phyloP scores from a whole-genome alignment of 2,113 vertebrate species.

The Macaca fascicularis region DNA sequence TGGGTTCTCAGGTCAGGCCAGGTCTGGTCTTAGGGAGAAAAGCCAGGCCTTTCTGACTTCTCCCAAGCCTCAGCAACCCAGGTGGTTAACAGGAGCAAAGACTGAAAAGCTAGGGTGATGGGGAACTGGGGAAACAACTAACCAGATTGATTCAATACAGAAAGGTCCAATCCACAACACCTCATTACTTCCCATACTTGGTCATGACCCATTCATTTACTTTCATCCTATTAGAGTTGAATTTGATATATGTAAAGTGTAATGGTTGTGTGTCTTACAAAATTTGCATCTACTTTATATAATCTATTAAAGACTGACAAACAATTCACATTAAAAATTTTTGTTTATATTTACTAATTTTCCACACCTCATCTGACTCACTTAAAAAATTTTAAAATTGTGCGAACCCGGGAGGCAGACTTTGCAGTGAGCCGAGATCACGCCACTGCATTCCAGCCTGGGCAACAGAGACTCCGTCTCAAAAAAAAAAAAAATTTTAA shows the following conservation, averaged over 20 bases:
- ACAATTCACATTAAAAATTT: neutral
- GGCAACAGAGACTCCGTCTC: too few relatives aligned
- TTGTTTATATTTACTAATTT: neutral
- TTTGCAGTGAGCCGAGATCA: too few relatives aligned
- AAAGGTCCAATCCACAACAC: neutral
- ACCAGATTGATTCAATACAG: neutral
- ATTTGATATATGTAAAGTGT: neutral
- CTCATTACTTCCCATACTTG: neutral
- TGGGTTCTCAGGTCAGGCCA: neutral
- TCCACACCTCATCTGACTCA: too few relatives aligned
- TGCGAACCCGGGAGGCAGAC: too few relatives aligned
- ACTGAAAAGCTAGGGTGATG: neutral
- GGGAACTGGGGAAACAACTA: neutral
- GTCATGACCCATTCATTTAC: neutral
- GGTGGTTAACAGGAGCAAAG: neutral
- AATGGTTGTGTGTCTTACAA: neutral
- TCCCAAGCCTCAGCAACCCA: neutral
- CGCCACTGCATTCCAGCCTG: too few relatives aligned
- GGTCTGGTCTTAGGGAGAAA: neutral
- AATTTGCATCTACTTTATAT: neutral
- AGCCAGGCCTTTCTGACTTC: neutral
- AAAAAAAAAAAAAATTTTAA: too few relatives aligned
- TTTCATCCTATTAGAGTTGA: neutral
- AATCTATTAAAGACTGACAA: conserved; percentile 27
- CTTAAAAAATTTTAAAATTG: neutral